Evolutionary conservation across 2,113 vertebrate genomes (phyloP).

Genomic region (Columbina picui): DNA sequence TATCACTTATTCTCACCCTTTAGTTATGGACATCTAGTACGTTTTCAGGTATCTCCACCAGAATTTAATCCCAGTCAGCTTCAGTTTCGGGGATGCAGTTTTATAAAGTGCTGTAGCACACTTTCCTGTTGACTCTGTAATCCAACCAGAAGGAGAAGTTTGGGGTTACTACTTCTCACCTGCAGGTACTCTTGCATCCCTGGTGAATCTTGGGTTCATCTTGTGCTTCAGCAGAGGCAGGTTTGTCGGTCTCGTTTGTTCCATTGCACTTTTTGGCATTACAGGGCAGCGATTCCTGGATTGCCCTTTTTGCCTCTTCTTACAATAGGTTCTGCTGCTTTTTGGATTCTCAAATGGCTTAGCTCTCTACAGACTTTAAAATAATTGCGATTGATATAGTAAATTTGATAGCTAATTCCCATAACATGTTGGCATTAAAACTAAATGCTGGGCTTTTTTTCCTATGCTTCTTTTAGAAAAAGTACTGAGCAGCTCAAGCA

Average conservation of each 20-base stretch:
- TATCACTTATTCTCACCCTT: conserved; percentile 41
- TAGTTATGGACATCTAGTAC: conserved; percentile 17
- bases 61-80: neutral
- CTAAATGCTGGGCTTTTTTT: neutral
- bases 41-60: neutral
- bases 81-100: neutral
- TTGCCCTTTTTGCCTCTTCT: neutral
- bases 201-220: neutral
- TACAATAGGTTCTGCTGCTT: neutral
- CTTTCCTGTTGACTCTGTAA: neutral
- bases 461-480: neutral
- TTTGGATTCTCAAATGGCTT: neutral
- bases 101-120: neutral
- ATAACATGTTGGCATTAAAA: neutral
- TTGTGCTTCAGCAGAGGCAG: rapidly evolving
- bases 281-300: neutral
- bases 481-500: neutral
- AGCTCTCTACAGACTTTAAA: neutral
- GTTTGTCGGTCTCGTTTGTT: neutral
- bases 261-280: neutral
- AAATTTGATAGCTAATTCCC: conserved; percentile 38
- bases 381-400: neutral
- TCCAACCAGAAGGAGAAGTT: neutral
- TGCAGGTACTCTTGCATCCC: neutral
- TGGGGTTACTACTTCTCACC: neutral